These are phyloP conservation scores for Hymenopus coronatus DNA, from an alignment of 2,888 invertebrate genomes.

Conservation along the genomic window DNA sequence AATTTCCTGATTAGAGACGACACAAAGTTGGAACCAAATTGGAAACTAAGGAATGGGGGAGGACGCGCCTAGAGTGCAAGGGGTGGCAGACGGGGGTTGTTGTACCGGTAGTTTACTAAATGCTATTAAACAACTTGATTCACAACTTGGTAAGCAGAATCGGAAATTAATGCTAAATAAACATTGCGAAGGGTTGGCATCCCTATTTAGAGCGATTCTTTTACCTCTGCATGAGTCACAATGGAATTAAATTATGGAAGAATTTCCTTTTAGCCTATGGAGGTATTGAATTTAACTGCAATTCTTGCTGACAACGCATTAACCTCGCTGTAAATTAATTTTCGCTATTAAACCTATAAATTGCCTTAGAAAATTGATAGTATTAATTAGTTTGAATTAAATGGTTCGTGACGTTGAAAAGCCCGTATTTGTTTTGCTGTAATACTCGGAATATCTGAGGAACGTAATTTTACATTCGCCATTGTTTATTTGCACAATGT, in stretches of 20 bases:
- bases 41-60: not conserved
- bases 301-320: no score
- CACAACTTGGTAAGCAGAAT: not conserved
- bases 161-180: not conserved
- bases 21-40: not conserved
- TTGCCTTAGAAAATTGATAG: no score
- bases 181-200: not conserved
- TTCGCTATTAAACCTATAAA: no score
- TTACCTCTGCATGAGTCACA: not conserved
- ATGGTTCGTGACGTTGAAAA: no score
- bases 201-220: not conserved
- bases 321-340: no score
- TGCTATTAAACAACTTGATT: not conserved
- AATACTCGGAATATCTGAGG: no score
- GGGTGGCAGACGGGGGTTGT: not conserved
- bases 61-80: no score
- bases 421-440: no score
- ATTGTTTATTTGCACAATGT: no score
- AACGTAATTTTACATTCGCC: no score
- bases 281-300: not conserved
- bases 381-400: no score
- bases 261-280: not conserved
- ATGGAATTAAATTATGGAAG: not conserved
- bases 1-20: not conserved
- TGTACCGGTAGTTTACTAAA: not conserved